Evolutionary conservation across 2,113 vertebrate genomes (phyloP).

Genomic region (Clupea harengus): DNA sequence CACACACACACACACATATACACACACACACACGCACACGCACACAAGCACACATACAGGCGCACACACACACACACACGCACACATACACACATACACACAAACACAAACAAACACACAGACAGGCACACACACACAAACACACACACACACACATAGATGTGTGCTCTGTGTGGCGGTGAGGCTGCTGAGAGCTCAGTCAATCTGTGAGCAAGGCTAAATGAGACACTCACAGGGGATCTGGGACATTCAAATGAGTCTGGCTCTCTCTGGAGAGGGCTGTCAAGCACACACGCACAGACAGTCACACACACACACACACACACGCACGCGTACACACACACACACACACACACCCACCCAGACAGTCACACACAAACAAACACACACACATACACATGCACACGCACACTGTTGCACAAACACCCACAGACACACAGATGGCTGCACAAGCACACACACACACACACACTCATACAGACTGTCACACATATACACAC

Average conservation of each 20-base stretch:
- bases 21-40: not conserved
- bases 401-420: too few species aligned
- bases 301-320: not conserved
- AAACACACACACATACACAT: not conserved
- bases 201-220: slow-evolving; percentile 27
- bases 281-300: not conserved
- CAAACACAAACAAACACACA: not conserved
- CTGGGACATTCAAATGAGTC: slow-evolving; percentile 17
- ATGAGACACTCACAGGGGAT: slow-evolving; percentile 22
- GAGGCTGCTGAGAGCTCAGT: slow-evolving; percentile 22
- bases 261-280: not conserved
- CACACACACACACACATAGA: not conserved
- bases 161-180: slow-evolving; percentile 19
- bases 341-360: slow-evolving; percentile 17
- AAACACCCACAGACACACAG: too few species aligned
- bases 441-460: too few species aligned
- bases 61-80: not conserved
- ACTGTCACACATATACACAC: not conserved
- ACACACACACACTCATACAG: not conserved
- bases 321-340: slow-evolving; percentile 26
- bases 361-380: not conserved
- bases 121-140: not conserved
- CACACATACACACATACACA: not conserved
- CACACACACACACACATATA: not conserved
- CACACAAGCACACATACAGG: not conserved